Conservation (phyloP, 2,888 invertebrate genomes). For the Liopterus haemorrhoidalis region DNA sequence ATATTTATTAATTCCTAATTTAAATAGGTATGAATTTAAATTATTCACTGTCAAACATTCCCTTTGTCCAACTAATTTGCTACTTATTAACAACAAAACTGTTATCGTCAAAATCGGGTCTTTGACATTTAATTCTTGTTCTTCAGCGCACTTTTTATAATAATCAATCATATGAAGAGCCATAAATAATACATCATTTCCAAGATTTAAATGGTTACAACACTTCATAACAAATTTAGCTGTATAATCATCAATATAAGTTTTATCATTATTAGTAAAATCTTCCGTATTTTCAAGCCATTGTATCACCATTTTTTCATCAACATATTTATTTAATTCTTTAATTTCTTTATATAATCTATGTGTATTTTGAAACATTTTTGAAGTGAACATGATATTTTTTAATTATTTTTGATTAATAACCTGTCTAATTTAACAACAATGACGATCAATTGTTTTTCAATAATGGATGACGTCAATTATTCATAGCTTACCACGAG, state of each 20-base stretch:
- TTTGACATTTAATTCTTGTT: slow-evolving; percentile 29
- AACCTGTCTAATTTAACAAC: no score
- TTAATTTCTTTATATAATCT: no score
- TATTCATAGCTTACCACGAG: no score
- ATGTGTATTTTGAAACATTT: no score
- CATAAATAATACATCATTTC: slow-evolving; percentile 39
- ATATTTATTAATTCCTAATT: slow-evolving; percentile 32
- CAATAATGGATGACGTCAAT: no score
- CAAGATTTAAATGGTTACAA: slow-evolving; percentile 37
- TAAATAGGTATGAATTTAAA: slow-evolving; percentile 30
- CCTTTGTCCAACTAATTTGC: slow-evolving; percentile 37
- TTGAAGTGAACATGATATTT: no score
- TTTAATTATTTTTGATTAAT: no score
- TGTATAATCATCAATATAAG: slow-evolving; percentile 7
- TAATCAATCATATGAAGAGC: slow-evolving; percentile 38
- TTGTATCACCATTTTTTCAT: slow-evolving; percentile 14
- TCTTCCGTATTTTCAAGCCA: slow-evolving; percentile 34
- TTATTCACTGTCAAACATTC: slow-evolving; percentile 34
- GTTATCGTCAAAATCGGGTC: slow-evolving; percentile 35
- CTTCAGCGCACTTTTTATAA: slow-evolving; percentile 34
- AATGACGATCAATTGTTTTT: no score
- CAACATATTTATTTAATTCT: no score
- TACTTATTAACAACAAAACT: slow-evolving; percentile 36
- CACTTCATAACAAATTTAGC: slow-evolving; percentile 20
- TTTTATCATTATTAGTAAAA: slow-evolving; percentile 23